phyloP scores from a whole-genome alignment of 2,797 vertebrate genomes.

The Gorsachius magnificus region DNA sequence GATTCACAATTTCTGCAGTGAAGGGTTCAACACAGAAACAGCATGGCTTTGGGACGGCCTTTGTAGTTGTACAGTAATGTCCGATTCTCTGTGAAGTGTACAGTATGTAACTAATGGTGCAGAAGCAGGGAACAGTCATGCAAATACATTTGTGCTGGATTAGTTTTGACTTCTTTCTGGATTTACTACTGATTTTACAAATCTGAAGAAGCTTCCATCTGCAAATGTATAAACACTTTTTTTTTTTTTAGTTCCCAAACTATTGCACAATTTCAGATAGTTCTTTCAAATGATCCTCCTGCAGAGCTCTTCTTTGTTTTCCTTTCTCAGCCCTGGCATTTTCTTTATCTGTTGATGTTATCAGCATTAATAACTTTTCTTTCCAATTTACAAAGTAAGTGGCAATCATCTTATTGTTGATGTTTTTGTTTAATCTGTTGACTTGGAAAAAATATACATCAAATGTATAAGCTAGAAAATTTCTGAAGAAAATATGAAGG shows the following conservation, averaged over 20 bases:
- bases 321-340: background rate
- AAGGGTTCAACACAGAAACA: background rate
- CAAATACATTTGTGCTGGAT: background rate
- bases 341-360: background rate
- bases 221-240: background rate
- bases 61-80: background rate
- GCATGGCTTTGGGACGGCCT: rapidly evolving
- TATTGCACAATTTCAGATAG: background rate
- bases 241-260: background rate
- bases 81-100: background rate
- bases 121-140: background rate
- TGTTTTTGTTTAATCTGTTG: background rate
- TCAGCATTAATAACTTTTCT: background rate
- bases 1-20: background rate
- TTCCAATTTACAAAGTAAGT: background rate
- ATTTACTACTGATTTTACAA: background rate
- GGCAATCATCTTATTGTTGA: background rate
- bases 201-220: background rate
- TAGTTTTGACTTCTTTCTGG: background rate
- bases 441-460: background rate
- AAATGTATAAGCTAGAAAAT: background rate
- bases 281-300: background rate
- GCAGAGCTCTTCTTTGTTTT: background rate
- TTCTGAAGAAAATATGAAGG: background rate
- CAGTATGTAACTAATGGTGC: background rate